These are phyloP conservation scores for Psix sp. DNA, from an alignment of 1,140 invertebrate genomes.

Conservation along the genomic window DNA sequence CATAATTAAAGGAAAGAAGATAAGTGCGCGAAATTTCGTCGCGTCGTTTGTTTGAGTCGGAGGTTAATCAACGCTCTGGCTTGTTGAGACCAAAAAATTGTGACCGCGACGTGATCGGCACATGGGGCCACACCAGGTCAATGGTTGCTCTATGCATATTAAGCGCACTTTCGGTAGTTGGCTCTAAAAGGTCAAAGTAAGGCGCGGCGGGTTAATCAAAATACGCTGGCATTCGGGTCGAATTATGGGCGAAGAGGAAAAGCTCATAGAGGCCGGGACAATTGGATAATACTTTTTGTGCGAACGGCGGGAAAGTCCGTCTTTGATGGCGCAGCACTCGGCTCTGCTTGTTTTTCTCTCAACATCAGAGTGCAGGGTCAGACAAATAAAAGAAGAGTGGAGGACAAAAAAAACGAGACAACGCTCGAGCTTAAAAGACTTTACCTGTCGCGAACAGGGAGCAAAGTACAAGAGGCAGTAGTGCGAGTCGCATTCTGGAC, in stretches of 20 bases:
- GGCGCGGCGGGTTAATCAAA: no score
- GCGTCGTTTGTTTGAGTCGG: conserved; percentile 14
- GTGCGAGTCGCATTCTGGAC: conserved; percentile 60
- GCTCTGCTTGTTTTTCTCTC: conserved; percentile 32
- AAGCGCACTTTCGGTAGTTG: no score
- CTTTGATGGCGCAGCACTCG: conserved; percentile 29
- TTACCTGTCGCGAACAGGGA: conserved; percentile 60
- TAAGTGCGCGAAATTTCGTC: conserved; percentile 9
- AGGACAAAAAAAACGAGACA: conserved; percentile 17
- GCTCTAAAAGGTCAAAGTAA: no score
- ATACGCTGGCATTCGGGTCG: no score
- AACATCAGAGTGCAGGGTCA: conserved; percentile 15
- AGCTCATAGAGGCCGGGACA: no score
- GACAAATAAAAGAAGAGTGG: conserved; percentile 24
- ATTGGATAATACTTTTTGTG: neutral
- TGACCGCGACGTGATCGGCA: no score
- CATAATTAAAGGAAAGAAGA: conserved; percentile 30
- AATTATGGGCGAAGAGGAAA: neutral
- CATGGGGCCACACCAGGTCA: no score
- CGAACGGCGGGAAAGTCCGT: neutral
- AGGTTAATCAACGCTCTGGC: neutral
- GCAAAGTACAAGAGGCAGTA: conserved; percentile 56
- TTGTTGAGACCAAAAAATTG: neutral
- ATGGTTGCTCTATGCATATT: no score
- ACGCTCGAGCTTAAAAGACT: conserved; percentile 45